Evolutionary conservation across 2,797 vertebrate species (phyloP).

Genomic region (Channa striata): DNA sequence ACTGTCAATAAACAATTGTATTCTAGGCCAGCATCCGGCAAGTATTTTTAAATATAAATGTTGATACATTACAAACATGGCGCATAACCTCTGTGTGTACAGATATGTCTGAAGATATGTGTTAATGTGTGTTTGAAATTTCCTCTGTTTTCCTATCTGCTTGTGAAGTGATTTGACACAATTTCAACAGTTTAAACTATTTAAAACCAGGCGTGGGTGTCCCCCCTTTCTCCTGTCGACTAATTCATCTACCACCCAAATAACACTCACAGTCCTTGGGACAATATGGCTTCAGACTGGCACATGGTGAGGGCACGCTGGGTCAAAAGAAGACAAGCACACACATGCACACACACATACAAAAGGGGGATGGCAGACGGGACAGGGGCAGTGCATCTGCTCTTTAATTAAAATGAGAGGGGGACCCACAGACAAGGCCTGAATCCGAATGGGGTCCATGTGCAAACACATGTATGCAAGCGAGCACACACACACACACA

Average conservation of each 20-base stretch:
- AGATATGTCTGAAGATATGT: too few relatives aligned
- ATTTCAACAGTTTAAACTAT: constrained; percentile 14
- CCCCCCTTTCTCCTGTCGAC: constrained; percentile 16
- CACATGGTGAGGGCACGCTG: constrained; percentile 69
- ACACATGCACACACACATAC: constrained; percentile 26
- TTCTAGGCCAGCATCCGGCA: constrained; percentile 29
- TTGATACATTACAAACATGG: background rate
- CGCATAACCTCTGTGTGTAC: background rate
- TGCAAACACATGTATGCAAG: background rate
- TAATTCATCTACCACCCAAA: constrained; percentile 47
- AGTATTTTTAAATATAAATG: constrained; percentile 5
- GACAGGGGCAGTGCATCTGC: constrained; percentile 71
- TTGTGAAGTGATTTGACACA: background rate
- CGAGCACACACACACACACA: background rate
- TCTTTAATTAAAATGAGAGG: constrained; percentile 76
- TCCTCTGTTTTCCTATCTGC: background rate
- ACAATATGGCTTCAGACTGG: constrained; percentile 65
- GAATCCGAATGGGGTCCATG: constrained; percentile 62
- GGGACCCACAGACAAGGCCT: constrained; percentile 65
- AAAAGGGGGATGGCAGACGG: constrained; percentile 68
- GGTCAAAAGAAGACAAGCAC: constrained; percentile 49
- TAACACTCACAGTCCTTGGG: constrained; percentile 48
- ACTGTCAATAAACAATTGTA: constrained; percentile 31
- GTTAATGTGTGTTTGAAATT: background rate
- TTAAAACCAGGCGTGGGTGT: background rate